Percentiles rank a stretch among this genome's conserved stretches.
Evolutionary conservation across 2,888 invertebrate genomes (phyloP).

Genomic region (Notodonta ziczac): DNA sequence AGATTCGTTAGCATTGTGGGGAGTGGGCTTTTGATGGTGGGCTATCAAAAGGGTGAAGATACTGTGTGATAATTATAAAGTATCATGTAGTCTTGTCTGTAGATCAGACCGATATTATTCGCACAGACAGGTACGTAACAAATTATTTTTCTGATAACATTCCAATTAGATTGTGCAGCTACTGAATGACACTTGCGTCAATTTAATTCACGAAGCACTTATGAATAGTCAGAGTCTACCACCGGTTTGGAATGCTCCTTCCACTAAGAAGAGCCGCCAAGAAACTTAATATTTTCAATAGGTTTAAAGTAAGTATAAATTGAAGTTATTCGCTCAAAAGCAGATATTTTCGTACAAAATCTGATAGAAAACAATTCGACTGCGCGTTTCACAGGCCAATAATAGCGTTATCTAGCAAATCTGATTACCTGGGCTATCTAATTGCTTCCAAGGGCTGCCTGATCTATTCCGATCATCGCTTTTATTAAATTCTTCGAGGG

Average conservation of each 20-base stretch:
- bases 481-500: constrained; percentile 1
- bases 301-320: not conserved
- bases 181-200: no score
- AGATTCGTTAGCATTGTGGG: constrained; percentile 4
- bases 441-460: constrained; percentile 12
- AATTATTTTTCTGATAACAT: no score
- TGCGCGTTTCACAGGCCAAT: not conserved
- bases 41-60: not conserved
- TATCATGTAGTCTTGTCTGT: not conserved
- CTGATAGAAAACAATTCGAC: no score
- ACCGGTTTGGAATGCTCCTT: no score
- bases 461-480: not conserved
- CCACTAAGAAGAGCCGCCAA: no score
- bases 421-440: constrained; percentile 9
- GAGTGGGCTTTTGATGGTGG: constrained; percentile 3
- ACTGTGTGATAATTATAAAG: not conserved
- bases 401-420: constrained; percentile 7
- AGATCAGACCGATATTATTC: no score
- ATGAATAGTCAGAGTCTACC: no score
- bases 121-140: no score
- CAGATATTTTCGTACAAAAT: no score
- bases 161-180: no score
- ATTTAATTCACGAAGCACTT: no score
- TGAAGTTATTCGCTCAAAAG: not conserved
- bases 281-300: no score